phyloP scores from a whole-genome alignment of 37 sponge, comb jelly and placozoan genomes.

The Bolinopsis microptera region DNA sequence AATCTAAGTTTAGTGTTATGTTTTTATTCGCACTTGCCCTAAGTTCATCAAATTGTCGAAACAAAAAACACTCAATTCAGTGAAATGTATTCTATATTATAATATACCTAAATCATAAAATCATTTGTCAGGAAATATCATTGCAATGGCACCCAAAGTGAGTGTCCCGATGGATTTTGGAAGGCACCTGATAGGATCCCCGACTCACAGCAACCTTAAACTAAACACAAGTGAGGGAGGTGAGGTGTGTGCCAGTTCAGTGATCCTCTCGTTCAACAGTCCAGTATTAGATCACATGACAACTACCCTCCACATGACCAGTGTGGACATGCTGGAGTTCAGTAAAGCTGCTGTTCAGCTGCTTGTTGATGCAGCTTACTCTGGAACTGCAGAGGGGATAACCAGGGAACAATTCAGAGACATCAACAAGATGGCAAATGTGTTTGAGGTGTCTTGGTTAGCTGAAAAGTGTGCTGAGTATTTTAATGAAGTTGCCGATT shows the following conservation, averaged over 20 bases:
- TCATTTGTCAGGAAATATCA: no score
- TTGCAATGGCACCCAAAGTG: background rate
- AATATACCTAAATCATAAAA: no score
- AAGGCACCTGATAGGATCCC: background rate
- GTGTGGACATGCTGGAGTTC: slow-evolving; percentile 28
- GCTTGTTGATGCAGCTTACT: background rate
- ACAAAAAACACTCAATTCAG: no score
- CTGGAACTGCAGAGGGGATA: slow-evolving; percentile 11
- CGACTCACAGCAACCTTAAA: background rate
- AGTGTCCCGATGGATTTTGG: background rate
- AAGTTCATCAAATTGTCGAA: no score
- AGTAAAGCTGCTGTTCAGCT: background rate
- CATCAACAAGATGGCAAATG: slow-evolving; percentile 9
- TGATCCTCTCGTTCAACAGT: slow-evolving; percentile 4
- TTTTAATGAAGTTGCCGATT: background rate
- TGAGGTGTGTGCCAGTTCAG: background rate
- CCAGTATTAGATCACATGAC: background rate
- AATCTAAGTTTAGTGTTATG: no score
- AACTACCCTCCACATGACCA: background rate
- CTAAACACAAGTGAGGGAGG: background rate
- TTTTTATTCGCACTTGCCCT: no score
- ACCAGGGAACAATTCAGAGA: background rate
- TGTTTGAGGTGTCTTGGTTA: slow-evolving; percentile 13
- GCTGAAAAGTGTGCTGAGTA: background rate
- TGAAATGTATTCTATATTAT: no score